These are phyloP conservation scores for Alsophila aescularia DNA, from an alignment of 2,888 invertebrate species.

Conservation along the genomic window DNA sequence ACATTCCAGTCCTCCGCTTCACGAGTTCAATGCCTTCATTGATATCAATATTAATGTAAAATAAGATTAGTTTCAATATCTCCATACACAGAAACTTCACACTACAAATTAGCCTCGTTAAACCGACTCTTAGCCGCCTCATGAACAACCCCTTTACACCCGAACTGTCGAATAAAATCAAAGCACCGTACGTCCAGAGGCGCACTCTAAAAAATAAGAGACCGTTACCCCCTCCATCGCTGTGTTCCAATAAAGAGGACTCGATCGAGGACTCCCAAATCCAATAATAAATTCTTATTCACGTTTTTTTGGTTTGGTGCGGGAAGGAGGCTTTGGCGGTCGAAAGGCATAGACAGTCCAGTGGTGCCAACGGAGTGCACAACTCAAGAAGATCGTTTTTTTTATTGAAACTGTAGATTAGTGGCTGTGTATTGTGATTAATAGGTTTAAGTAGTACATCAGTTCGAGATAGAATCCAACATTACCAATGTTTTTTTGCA, in stretches of 20 bases:
- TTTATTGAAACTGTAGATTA: no score
- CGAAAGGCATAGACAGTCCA: background rate
- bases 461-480: no score
- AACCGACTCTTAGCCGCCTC: conserved; percentile 12
- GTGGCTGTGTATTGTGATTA: no score
- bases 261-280: conserved; percentile 34
- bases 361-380: no score
- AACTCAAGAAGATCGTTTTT: no score
- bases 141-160: conserved; percentile 20
- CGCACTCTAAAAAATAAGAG: conserved; percentile 34
- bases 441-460: no score
- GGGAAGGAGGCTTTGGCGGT: conserved; percentile 20
- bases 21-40: no score
- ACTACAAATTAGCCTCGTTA: conserved; percentile 30
- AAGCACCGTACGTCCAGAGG: conserved; percentile 27
- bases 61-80: background rate
- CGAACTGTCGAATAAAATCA: conserved; percentile 37
- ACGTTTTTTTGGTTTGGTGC: conserved; percentile 29
- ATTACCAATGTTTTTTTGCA: no score
- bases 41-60: no score
- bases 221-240: conserved; percentile 29
- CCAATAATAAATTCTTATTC: conserved; percentile 42
- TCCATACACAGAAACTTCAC: conserved; percentile 7
- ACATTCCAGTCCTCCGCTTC: no score
- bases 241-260: conserved; percentile 35